Conservation (phyloP, 2,888 invertebrate genomes). For the Hedychridium roseum region DNA sequence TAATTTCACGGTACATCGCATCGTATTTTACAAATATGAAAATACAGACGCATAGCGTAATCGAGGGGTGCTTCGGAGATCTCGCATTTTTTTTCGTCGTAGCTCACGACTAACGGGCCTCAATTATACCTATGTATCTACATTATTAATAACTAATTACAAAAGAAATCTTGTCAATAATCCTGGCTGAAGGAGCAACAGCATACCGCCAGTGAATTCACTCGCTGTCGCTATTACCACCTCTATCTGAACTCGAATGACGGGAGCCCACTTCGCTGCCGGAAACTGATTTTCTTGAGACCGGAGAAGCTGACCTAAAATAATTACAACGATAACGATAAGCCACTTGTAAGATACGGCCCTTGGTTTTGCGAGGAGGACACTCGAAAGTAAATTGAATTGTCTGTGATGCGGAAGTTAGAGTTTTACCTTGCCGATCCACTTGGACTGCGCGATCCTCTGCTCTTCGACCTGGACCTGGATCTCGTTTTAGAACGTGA, state of each 20-base stretch:
- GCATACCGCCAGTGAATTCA: constrained; percentile 12
- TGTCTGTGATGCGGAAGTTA: background rate
- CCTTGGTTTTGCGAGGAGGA: background rate
- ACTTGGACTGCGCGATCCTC: constrained; percentile 61
- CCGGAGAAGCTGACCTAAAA: constrained; percentile 65
- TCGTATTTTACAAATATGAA: too few species aligned
- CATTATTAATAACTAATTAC: too few species aligned
- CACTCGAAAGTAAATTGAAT: constrained; percentile 1
- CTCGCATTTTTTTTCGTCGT: too few species aligned
- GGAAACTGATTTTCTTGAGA: constrained; percentile 70
- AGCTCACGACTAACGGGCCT: too few species aligned
- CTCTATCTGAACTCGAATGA: constrained; percentile 46
- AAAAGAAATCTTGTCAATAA: too few species aligned
- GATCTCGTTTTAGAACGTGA: constrained; percentile 53
- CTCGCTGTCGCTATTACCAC: constrained; percentile 40
- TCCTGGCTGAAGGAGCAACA: too few species aligned
- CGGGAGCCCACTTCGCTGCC: constrained; percentile 66
- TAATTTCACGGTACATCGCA: too few species aligned
- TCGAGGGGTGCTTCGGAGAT: too few species aligned
- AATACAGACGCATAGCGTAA: too few species aligned
- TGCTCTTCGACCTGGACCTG: constrained; percentile 45
- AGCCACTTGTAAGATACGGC: background rate
- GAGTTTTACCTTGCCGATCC: constrained; percentile 50
- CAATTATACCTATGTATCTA: too few species aligned
- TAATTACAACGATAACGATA: background rate